phyloP scores from a whole-genome alignment of 2,113 vertebrate genomes.

The Haplotaxodon microlepis region DNA sequence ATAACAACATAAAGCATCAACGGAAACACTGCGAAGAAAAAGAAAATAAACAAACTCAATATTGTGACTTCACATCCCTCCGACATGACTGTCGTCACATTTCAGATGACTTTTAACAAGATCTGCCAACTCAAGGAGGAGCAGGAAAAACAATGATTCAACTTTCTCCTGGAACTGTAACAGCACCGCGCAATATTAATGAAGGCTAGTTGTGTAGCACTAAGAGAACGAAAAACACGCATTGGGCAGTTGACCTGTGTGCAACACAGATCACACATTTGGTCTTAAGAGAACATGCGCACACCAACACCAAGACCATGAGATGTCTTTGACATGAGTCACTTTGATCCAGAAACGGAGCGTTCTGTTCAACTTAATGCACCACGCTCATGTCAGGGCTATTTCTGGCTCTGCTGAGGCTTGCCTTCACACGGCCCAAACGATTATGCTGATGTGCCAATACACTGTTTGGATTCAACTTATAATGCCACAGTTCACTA shows the following conservation, averaged over 20 bases:
- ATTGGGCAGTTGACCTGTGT: not conserved
- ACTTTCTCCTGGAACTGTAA: not conserved
- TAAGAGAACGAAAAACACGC: not conserved
- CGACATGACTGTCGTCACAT: not conserved
- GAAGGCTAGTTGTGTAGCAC: not conserved
- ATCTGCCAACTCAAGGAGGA: not conserved
- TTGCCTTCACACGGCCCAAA: not conserved
- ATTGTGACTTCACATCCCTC: not conserved
- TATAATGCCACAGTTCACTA: not conserved
- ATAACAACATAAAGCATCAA: not conserved
- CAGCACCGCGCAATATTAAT: not conserved
- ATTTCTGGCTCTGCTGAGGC: slow-evolving; percentile 19
- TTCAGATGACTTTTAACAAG: not conserved
- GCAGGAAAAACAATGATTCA: not conserved
- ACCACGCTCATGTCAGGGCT: not conserved
- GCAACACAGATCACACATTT: not conserved
- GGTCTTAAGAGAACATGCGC: not conserved
- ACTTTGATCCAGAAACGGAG: slow-evolving; percentile 24
- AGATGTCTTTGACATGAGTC: slow-evolving; percentile 45
- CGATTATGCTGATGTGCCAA: not conserved
- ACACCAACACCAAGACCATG: not conserved
- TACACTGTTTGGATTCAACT: not conserved
- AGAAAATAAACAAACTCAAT: not conserved
- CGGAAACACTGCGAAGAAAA: fast-evolving
- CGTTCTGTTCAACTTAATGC: slow-evolving; percentile 7